phyloP scores from a whole-genome alignment of 2,797 vertebrate genomes.

The Semotilus atromaculatus region DNA sequence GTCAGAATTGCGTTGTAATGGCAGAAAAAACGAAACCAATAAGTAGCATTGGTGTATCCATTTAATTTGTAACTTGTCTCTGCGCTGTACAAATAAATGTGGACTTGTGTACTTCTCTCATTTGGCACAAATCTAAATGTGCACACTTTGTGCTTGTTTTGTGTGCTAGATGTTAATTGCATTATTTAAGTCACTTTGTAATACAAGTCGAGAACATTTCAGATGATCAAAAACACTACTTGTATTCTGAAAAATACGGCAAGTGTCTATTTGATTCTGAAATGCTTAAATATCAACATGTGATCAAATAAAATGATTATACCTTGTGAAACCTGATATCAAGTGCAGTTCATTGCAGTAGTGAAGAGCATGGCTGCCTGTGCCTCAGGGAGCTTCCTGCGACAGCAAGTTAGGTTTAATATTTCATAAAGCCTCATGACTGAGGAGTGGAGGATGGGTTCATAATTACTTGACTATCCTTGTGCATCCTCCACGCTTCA shows the following conservation, averaged over 20 bases:
- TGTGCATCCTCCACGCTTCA: slow-evolving; percentile 1
- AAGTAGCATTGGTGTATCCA: background rate
- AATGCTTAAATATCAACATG: background rate
- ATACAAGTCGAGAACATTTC: background rate
- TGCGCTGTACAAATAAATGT: background rate
- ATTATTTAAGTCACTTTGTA: background rate
- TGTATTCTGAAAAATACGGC: background rate
- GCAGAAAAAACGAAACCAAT: background rate
- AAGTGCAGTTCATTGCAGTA: background rate
- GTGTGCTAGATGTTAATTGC: background rate
- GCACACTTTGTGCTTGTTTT: background rate
- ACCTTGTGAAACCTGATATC: background rate
- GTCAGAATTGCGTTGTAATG: background rate
- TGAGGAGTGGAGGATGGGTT: slow-evolving; percentile 57
- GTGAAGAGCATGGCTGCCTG: slow-evolving; percentile 52
- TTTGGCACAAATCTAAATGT: background rate
- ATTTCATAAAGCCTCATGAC: slow-evolving; percentile 75
- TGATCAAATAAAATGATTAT: background rate
- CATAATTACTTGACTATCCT: slow-evolving; percentile 28
- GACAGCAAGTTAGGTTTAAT: slow-evolving; percentile 71
- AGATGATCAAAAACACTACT: background rate
- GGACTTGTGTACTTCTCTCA: background rate
- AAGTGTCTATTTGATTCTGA: background rate
- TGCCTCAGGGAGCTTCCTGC: slow-evolving; percentile 61
- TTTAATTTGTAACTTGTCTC: background rate